Conservation (phyloP, 2,797 vertebrate genomes). For the Argya squamiceps region DNA sequence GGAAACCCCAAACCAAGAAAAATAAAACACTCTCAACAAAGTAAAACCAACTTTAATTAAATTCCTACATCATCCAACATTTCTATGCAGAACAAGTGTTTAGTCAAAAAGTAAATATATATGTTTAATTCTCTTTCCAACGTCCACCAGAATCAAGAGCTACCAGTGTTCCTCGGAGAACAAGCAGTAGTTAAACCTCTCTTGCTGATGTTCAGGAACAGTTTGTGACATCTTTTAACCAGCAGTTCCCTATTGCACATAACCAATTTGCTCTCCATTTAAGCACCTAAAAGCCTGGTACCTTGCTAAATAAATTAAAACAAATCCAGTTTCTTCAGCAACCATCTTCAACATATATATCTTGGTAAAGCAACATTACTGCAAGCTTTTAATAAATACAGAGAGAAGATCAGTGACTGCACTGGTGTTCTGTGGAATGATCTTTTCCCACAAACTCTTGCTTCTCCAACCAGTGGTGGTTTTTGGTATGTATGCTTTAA, state of each 20-base stretch:
- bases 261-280: constrained; percentile 67
- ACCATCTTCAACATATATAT: constrained; percentile 58
- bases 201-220: constrained; percentile 56
- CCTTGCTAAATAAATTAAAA: constrained; percentile 79
- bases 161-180: constrained; percentile 72
- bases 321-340: constrained; percentile 73
- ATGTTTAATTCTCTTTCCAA: constrained; percentile 60
- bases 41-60: constrained; percentile 78
- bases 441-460: constrained; percentile 29
- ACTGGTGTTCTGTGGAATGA: constrained; percentile 53
- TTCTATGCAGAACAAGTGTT: constrained; percentile 70
- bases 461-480: constrained; percentile 1
- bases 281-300: constrained; percentile 78
- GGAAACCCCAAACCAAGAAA: background rate
- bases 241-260: constrained; percentile 79
- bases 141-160: constrained; percentile 53
- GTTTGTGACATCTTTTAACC: constrained; percentile 63
- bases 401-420: constrained; percentile 31
- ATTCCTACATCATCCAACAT: constrained; percentile 70
- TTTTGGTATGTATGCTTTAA: constrained; percentile 56
- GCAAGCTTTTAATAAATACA: constrained; percentile 76
- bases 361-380: constrained; percentile 50
- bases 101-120: constrained; percentile 72
- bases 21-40: constrained; percentile 56
- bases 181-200: constrained; percentile 68